These are phyloP conservation scores for Athrips mouffetella DNA, from an alignment of 2,888 invertebrate species.

Conservation along the genomic window DNA sequence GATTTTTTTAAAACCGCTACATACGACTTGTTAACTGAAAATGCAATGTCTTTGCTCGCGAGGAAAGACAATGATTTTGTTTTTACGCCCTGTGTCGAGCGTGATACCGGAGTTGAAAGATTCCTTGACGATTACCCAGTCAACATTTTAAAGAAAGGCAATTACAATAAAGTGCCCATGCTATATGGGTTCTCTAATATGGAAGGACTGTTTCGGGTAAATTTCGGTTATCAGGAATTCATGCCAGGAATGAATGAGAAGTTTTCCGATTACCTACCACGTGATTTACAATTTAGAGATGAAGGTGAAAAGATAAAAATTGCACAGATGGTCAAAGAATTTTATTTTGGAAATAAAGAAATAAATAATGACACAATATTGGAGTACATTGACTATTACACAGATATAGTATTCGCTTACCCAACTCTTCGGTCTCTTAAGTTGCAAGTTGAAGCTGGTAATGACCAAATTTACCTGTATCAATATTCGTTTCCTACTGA, in stretches of 20 bases:
- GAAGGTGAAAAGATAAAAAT: constrained; percentile 33
- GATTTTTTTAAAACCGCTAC: constrained; percentile 39
- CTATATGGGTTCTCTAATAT: constrained; percentile 45
- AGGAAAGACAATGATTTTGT: constrained; percentile 28
- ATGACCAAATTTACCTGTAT: constrained; percentile 37
- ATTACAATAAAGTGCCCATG: constrained; percentile 38
- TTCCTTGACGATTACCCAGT: constrained; percentile 41
- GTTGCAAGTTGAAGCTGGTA: constrained; percentile 30
- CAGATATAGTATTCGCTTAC: constrained; percentile 34
- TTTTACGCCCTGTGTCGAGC: constrained; percentile 24
- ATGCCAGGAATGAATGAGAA: constrained; percentile 42
- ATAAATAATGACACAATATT: constrained; percentile 30
- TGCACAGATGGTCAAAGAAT: constrained; percentile 34
- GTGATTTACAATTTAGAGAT: constrained; percentile 37
- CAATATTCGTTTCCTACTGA: constrained; percentile 31
- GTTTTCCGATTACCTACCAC: constrained; percentile 49
- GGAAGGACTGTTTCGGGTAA: constrained; percentile 42
- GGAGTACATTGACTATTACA: constrained; percentile 34
- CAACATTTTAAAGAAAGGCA: constrained; percentile 34
- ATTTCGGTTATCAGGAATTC: constrained; percentile 33
- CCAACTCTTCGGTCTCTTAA: constrained; percentile 30
- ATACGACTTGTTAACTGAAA: constrained; percentile 31
- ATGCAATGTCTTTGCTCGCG: constrained; percentile 19
- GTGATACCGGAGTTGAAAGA: constrained; percentile 26
- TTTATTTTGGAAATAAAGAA: constrained; percentile 36